Conservation (phyloP, 1,140 invertebrate species). For the Drosophila arawakana region DNA sequence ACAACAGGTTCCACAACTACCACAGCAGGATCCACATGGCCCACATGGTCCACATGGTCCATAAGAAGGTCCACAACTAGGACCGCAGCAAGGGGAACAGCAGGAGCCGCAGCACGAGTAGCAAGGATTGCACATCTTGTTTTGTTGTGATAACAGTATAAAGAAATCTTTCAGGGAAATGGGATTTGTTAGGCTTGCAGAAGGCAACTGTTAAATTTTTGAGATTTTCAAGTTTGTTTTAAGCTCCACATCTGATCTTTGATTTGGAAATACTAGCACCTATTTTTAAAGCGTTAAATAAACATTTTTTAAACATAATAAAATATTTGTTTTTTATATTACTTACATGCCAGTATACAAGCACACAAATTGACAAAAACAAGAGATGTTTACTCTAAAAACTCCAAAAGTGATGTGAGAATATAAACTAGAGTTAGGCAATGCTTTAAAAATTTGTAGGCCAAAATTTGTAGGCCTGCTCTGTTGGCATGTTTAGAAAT, state of each 20-base stretch:
- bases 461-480: constrained; percentile 16
- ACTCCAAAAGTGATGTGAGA: neutral
- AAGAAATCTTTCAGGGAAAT: constrained; percentile 14
- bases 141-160: neutral
- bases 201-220: constrained; percentile 1
- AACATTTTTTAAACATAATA: neutral
- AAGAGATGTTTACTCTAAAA: constrained; percentile 8
- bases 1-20: constrained; percentile 15
- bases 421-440: neutral
- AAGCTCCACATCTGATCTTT: neutral
- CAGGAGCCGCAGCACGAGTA: constrained; percentile 26
- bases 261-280: constrained; percentile 18
- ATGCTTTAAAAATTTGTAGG: neutral
- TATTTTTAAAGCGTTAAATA: neutral
- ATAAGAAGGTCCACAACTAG: constrained; percentile 8
- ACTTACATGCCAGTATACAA: constrained; percentile 30
- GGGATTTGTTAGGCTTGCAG: neutral
- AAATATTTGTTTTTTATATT: neutral
- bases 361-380: constrained; percentile 22
- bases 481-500: neutral
- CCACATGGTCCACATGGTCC: constrained; percentile 27
- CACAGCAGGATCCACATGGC: constrained; percentile 16
- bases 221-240: neutral
- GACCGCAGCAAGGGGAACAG: constrained; percentile 22
- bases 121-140: constrained; percentile 38